Base-by-base conservation (phyloP, 2,113 vertebrate species). In the Megaceryle torquata region DNA sequence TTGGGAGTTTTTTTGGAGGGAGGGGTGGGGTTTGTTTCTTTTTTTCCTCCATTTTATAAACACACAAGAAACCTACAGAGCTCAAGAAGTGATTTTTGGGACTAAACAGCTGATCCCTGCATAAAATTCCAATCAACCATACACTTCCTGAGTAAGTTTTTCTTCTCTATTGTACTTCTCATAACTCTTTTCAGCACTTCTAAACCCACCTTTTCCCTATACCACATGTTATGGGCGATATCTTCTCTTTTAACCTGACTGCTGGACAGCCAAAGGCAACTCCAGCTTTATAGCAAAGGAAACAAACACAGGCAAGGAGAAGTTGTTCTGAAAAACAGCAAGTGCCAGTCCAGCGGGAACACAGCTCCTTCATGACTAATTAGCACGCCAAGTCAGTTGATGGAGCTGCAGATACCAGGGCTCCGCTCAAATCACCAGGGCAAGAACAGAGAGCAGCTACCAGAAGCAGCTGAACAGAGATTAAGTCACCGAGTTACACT, bases 331-430 rank as follows among this genome's bases (percentile, higher is more conserved):
- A 60, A 68, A 51, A 59, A 51, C 20, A 41, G 18, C 5, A 1
- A 86, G 64, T 3, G 43, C 82, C 86, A 74, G 72, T 56, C 72
- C 82, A 54, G 28, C 0, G 1, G 76, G 63, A 95, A 95, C 92
- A 94, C 41, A 17, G 86, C 81, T 95, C 86, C 70, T 92, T 92
- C 89, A 92, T 96, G 87, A 75, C 70, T 43, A 29, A 86, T 91
- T 53, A 81, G 79, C 31, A 74, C 10, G 5, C 71, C 29, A 59
- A 91, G 72, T 37, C 94, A 82, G 76, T 60, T 70, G 60, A 43
- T 0, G 2, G 92, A 93, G 86, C 86, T 39, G 69, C 46, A 92
- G 94, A 96, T 91, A 93, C 88, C 95, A 95, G 91, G 85, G 83
- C 53, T 69, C 88, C 0, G 0, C 56, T 82, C 31, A 43, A 16